These are phyloP conservation scores for Dryobotodes eremita DNA, from an alignment of 2,888 invertebrate species.

Conservation along the genomic window DNA sequence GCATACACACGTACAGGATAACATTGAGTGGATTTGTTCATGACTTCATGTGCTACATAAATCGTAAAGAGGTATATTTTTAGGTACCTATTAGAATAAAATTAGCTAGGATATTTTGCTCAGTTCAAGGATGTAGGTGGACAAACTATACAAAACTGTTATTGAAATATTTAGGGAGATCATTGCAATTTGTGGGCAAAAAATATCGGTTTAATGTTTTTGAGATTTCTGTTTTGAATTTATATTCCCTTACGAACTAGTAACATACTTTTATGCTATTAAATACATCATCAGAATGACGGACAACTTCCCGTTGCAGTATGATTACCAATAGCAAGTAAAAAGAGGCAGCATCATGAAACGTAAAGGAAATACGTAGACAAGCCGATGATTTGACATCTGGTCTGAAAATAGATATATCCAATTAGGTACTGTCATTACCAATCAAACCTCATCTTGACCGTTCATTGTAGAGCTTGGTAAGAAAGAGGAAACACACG, in stretches of 20 bases:
- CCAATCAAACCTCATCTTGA: background rate
- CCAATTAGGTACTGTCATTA: background rate
- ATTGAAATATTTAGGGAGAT: background rate
- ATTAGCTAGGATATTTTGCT: background rate
- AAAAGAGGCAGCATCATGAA: background rate
- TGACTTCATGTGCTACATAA: constrained; percentile 15
- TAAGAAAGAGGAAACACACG: background rate
- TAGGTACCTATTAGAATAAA: constrained; percentile 7
- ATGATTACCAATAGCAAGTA: background rate
- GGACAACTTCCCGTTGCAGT: background rate
- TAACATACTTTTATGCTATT: background rate
- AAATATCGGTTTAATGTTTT: background rate
- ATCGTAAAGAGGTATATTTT: constrained; percentile 21
- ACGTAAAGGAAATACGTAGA: background rate
- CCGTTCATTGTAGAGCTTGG: background rate
- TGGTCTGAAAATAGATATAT: background rate
- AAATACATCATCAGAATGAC: background rate
- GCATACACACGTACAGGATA: constrained; percentile 12
- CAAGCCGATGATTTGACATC: background rate
- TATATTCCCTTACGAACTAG: background rate
- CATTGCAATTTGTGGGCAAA: background rate
- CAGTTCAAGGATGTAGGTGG: background rate
- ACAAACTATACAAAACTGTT: background rate
- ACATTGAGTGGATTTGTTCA: constrained; percentile 34
- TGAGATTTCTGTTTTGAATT: background rate